These are phyloP conservation scores for Phenacoccus solenopsis DNA, from an alignment of 1,140 invertebrate genomes.

Conservation along the genomic window DNA sequence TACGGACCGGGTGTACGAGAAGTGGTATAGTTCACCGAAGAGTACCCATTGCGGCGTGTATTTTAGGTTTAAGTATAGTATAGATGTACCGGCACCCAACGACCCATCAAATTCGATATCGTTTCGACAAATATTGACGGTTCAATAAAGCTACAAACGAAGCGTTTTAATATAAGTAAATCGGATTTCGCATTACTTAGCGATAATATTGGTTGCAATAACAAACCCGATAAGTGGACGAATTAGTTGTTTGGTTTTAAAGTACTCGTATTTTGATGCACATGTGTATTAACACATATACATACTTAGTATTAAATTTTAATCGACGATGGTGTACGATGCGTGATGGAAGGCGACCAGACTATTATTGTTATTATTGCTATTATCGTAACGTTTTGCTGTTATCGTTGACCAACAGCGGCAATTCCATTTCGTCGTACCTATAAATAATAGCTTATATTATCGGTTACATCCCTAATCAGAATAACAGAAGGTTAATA, in stretches of 20 bases:
- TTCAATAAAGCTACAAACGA: neutral
- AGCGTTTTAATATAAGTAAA: neutral
- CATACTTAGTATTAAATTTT: no score
- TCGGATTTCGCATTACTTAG: neutral
- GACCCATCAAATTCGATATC: neutral
- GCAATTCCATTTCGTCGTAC: constrained; percentile 8
- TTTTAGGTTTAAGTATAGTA: no score
- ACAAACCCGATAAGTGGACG: no score
- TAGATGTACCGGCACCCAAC: no score
- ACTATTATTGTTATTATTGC: constrained; percentile 12
- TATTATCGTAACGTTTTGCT: constrained; percentile 9
- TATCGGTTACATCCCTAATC: constrained; percentile 13
- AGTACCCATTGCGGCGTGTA: no score
- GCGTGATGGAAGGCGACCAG: neutral
- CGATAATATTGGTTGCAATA: no score
- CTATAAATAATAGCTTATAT: constrained; percentile 14
- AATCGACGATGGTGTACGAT: neutral
- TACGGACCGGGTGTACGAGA: no score
- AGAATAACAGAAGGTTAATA: constrained; percentile 16
- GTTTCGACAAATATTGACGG: neutral
- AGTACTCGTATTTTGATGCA: no score
- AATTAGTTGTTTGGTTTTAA: no score
- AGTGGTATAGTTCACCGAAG: no score
- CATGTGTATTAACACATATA: no score
- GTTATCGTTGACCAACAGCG: constrained; percentile 13